Percentiles rank a stretch among this genome's conserved stretches.
These are phyloP conservation scores for Acanthiza pusilla DNA, from an alignment of 2,797 vertebrate genomes.

Conservation along the genomic window DNA sequence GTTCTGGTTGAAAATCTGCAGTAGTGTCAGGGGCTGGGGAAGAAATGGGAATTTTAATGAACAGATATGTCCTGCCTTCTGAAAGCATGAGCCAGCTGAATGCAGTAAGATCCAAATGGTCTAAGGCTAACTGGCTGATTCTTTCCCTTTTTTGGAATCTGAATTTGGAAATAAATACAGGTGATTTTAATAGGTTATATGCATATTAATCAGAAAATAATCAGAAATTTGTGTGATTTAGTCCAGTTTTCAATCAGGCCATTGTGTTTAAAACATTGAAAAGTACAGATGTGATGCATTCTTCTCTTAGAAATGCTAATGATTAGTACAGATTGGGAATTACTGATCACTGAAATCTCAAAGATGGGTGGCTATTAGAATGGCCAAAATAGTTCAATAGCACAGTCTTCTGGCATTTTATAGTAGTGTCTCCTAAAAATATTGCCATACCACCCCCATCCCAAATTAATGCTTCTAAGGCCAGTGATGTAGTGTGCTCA, in stretches of 20 bases:
- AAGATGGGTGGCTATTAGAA: constrained; percentile 32
- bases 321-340: constrained; percentile 13
- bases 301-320: constrained; percentile 29
- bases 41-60: neutral
- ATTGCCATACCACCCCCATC: constrained; percentile 33
- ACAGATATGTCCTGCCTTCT: neutral
- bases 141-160: neutral
- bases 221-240: neutral
- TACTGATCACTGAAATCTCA: constrained; percentile 2
- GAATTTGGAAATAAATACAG: constrained; percentile 1
- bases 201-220: neutral
- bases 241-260: constrained; percentile 12
- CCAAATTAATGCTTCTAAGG: constrained; percentile 58
- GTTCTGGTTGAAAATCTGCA: neutral
- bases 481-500: constrained; percentile 39
- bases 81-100: neutral
- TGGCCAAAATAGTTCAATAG: constrained; percentile 14
- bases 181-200: neutral
- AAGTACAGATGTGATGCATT: neutral
- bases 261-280: neutral
- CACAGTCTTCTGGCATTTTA: constrained; percentile 34
- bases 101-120: neutral
- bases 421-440: constrained; percentile 66
- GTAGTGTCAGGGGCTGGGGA: neutral
- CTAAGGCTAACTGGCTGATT: neutral